phyloP scores from a whole-genome alignment of 2,797 vertebrate species.

The Psittacula derbiana region DNA sequence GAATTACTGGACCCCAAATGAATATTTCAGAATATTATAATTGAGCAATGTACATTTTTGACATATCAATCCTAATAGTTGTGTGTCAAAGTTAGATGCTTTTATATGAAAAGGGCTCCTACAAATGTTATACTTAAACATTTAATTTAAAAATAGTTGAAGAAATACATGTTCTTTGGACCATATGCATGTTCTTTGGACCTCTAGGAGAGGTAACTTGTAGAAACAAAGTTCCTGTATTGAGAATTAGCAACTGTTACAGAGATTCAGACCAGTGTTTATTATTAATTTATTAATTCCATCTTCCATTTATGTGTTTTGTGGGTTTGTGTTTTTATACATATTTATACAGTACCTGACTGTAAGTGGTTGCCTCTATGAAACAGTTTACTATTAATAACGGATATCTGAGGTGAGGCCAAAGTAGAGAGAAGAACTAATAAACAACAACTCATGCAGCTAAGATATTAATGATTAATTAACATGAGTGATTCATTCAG shows the following conservation, averaged over 20 bases:
- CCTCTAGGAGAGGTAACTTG: neutral
- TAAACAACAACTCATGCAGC: conserved; percentile 23
- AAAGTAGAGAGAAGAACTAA: neutral
- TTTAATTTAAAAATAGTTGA: neutral
- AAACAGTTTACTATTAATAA: neutral
- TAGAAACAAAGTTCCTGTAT: neutral
- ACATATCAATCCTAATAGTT: neutral
- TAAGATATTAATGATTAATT: conserved; percentile 53
- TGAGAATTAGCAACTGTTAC: neutral
- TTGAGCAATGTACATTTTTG: neutral
- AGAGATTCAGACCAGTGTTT: neutral
- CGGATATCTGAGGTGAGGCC: neutral
- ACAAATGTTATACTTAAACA: neutral
- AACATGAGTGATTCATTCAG: conserved; percentile 17
- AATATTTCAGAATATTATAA: neutral
- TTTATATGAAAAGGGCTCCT: neutral
- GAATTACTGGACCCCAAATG: neutral
- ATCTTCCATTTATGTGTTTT: neutral
- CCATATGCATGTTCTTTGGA: neutral
- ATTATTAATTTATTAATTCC: neutral
- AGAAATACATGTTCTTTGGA: neutral
- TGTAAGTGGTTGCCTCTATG: neutral
- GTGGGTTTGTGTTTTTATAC: neutral
- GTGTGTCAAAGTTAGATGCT: neutral
- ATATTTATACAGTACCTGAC: neutral